Percentiles rank a stretch among this genome's conserved stretches.
These are phyloP conservation scores for Oncopeltus fasciatus DNA, from an alignment of 1,140 invertebrate species.

Conservation along the genomic window DNA sequence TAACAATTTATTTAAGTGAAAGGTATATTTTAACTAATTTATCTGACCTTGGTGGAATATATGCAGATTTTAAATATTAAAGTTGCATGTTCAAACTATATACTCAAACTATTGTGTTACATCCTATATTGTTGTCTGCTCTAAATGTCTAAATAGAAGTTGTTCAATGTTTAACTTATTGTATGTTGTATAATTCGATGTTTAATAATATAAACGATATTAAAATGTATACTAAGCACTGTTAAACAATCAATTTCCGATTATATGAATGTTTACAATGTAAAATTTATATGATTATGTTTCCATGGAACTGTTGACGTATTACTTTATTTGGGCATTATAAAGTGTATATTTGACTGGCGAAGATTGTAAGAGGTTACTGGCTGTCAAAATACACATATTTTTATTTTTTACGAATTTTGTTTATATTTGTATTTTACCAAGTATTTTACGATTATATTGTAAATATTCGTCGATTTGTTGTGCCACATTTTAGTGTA, in stretches of 20 bases:
- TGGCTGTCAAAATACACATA: background rate
- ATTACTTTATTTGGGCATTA: background rate
- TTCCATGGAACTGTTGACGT: background rate
- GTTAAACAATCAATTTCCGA: background rate
- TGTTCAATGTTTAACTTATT: background rate
- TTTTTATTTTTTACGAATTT: background rate
- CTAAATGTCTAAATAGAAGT: background rate
- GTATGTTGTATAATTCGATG: background rate
- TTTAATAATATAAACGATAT: background rate
- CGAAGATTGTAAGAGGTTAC: background rate
- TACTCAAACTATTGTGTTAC: background rate
- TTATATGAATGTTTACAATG: background rate
- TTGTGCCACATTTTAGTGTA: slow-evolving; percentile 4
- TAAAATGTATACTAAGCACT: background rate
- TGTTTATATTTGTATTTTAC: background rate
- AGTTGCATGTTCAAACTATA: background rate
- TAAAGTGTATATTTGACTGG: background rate
- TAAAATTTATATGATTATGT: background rate
- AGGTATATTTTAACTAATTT: background rate
- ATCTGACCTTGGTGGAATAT: background rate
- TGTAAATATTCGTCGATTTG: slow-evolving; percentile 3
- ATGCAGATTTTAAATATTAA: background rate
- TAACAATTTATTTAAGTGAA: background rate
- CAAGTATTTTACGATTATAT: background rate
- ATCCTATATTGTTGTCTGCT: background rate